Conservation (phyloP, 2,797 vertebrate species). For the Paratrypauchen microcephalus region DNA sequence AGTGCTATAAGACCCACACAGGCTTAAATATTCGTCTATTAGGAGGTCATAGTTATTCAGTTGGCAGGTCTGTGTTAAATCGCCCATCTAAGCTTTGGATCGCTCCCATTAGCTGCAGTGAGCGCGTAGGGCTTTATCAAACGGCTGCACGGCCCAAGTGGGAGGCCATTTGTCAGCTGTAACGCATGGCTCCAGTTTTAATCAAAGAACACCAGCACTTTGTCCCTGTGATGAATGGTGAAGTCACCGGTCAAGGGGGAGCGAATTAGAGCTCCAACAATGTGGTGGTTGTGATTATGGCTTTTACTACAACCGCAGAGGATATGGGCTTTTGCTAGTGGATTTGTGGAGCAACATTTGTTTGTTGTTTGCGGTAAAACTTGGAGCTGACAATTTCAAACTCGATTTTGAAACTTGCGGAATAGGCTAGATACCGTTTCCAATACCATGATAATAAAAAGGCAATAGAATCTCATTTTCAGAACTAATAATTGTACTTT, state of each 20-base stretch:
- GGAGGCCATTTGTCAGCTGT: constrained; percentile 64
- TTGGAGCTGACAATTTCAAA: no score
- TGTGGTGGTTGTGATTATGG: constrained; percentile 4
- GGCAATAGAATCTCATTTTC: no score
- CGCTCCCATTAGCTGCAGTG: constrained; percentile 49
- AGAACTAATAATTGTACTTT: no score
- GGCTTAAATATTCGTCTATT: constrained; percentile 16
- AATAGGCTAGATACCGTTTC: no score
- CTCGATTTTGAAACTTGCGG: no score
- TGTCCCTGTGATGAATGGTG: constrained; percentile 69
- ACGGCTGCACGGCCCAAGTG: constrained; percentile 58
- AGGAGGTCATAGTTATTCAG: constrained; percentile 38
- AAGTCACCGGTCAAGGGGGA: constrained; percentile 19
- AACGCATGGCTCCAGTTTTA: constrained; percentile 66
- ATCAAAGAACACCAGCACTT: constrained; percentile 69
- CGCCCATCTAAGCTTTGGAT: constrained; percentile 40
- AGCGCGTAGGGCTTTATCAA: constrained; percentile 52
- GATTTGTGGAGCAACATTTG: neutral
- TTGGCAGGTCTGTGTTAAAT: constrained; percentile 38
- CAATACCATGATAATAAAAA: no score
- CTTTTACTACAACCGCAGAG: neutral
- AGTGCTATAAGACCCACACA: neutral
- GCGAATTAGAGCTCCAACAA: constrained; percentile 24
- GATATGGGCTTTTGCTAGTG: neutral
- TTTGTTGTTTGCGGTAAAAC: neutral